Conservation (phyloP, 2,888 invertebrate genomes). For the Hypolimnas misippus region DNA sequence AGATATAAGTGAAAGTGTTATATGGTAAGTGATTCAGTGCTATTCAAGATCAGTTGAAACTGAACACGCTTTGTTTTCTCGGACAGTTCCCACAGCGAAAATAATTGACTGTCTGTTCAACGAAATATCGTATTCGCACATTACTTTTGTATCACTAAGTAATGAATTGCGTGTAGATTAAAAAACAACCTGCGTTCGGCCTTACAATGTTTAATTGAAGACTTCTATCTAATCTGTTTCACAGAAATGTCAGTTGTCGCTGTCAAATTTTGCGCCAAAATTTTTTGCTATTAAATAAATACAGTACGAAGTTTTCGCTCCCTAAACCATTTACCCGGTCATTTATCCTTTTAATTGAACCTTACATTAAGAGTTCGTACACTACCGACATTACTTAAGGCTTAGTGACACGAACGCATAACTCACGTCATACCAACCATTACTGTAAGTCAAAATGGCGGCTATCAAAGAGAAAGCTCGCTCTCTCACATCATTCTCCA, state of each 20-base stretch:
- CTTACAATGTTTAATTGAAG: neutral
- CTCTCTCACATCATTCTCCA: conserved; percentile 80
- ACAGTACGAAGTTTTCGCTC: conserved; percentile 25
- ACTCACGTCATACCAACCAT: conserved; percentile 73
- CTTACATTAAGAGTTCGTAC: conserved; percentile 62
- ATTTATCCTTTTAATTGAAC: conserved; percentile 65
- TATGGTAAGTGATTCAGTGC: conserved; percentile 55
- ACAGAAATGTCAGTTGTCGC: conserved; percentile 11
- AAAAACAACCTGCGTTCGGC: conserved; percentile 9
- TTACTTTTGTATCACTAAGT: conserved; percentile 41
- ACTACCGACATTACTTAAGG: conserved; percentile 74
- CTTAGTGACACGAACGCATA: conserved; percentile 73
- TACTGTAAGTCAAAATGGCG: conserved; percentile 82
- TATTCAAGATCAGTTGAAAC: conserved; percentile 75
- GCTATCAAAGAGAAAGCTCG: conserved; percentile 81
- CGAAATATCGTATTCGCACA: conserved; percentile 69
- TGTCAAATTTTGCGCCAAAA: conserved; percentile 24
- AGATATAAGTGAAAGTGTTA: conserved; percentile 45
- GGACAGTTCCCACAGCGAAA: conserved; percentile 80
- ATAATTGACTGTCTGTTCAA: conserved; percentile 77
- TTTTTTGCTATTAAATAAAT: conserved; percentile 5
- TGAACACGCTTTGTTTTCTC: conserved; percentile 78
- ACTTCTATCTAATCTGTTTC: conserved; percentile 31
- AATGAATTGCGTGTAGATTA: conserved; percentile 33
- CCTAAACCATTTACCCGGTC: conserved; percentile 33